phyloP scores from a whole-genome alignment of 2,888 invertebrate species.

The Phytoseiulus persimilis region DNA sequence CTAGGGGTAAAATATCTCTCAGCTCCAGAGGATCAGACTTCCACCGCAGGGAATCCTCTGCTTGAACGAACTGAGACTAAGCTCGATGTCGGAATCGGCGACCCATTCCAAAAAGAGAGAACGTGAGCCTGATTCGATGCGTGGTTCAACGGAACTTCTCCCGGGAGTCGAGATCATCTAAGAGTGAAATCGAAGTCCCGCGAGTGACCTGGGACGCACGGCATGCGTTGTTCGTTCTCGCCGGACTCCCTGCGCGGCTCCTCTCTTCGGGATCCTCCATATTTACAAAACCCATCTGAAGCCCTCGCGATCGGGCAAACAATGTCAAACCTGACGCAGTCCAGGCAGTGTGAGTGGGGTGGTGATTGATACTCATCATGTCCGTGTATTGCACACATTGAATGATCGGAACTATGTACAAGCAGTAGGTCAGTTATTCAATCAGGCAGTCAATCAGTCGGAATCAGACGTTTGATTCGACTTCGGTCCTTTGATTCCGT shows the following conservation, averaged over 20 bases:
- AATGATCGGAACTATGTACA: not conserved
- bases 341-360: not conserved
- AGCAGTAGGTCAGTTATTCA: not conserved
- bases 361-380: not conserved
- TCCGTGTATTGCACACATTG: not conserved
- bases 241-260: not conserved
- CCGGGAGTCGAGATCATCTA: no score
- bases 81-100: no score
- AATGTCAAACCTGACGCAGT: not conserved
- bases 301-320: not conserved
- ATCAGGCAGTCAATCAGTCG: not conserved
- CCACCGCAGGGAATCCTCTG: no score
- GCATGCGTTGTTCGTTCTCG: not conserved
- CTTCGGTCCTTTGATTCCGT: not conserved
- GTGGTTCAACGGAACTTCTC: no score
- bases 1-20: no score
- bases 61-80: no score
- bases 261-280: not conserved
- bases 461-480: not conserved
- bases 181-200: no score
- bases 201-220: not conserved
- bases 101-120: no score
- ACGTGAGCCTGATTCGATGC: no score
- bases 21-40: no score
- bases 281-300: not conserved